A percentile compares a stretch with the other conserved stretches of the same genome.
Evolutionary conservation across 2,797 vertebrate species (phyloP).

Genomic region (Sebastes kiyomatsui): DNA sequence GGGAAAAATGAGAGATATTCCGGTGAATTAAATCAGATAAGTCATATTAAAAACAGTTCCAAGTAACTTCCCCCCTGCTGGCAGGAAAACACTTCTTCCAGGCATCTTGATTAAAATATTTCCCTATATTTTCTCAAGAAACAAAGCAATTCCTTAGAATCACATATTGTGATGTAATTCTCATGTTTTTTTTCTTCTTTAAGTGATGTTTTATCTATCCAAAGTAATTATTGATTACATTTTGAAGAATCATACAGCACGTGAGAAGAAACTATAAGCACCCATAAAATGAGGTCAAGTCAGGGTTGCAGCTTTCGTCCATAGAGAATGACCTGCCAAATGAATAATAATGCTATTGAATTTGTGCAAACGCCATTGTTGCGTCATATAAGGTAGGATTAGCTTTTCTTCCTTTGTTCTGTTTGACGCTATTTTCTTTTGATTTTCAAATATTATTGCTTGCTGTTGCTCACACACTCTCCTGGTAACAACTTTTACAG

Average conservation of each 20-base stretch:
- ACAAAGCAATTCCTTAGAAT: background rate
- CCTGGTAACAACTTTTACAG: background rate
- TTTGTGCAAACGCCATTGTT: background rate
- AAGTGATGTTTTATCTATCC: background rate
- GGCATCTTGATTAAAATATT: background rate
- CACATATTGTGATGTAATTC: background rate
- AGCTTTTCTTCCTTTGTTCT: background rate
- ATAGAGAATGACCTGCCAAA: background rate
- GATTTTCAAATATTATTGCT: background rate
- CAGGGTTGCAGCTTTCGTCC: background rate
- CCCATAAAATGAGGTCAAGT: background rate
- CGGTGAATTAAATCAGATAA: background rate
- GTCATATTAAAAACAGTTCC: background rate
- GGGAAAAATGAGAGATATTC: background rate
- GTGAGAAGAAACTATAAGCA: background rate
- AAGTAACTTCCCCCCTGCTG: background rate
- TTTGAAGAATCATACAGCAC: background rate
- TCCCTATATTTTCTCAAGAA: background rate
- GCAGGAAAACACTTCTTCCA: background rate
- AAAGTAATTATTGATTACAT: background rate
- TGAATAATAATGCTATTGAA: too few relatives aligned
- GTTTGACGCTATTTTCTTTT: background rate
- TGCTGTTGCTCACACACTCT: too few relatives aligned
- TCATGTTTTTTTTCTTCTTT: too few relatives aligned
- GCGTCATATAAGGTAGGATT: background rate